Evolutionary conservation across 2,797 vertebrate genomes (phyloP).

Genomic region (Cirrhinus molitorella): DNA sequence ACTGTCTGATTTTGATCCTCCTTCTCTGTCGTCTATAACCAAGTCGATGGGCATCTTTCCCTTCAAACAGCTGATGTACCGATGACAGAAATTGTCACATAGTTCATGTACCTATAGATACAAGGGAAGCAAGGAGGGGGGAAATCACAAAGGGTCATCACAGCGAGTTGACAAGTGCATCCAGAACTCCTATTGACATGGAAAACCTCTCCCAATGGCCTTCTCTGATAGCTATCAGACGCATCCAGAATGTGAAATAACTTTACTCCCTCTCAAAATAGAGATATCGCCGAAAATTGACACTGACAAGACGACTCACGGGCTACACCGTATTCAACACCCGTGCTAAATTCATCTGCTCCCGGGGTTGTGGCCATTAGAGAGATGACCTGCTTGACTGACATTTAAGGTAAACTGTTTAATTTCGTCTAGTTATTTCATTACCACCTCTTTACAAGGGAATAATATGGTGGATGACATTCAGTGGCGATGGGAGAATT

Average conservation of each 20-base stretch:
- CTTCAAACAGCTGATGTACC: constrained; percentile 99
- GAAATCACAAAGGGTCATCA: constrained; percentile 76
- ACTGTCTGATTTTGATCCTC: constrained; percentile 98
- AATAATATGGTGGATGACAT: constrained; percentile 61
- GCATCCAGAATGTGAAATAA: constrained; percentile 84
- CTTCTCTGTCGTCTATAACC: constrained; percentile 99
- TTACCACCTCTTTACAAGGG: constrained; percentile 73
- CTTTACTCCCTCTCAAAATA: constrained; percentile 89
- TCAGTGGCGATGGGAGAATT: constrained; percentile 43
- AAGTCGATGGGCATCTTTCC: constrained; percentile 99
- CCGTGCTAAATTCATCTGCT: constrained; percentile 96
- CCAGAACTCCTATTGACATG: constrained; percentile 76
- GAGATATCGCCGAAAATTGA: constrained; percentile 98
- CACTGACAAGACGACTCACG: constrained; percentile 97
- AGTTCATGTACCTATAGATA: constrained; percentile 94
- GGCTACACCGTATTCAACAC: constrained; percentile 94
- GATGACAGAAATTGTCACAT: constrained; percentile 99
- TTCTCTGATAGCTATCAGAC: constrained; percentile 76
- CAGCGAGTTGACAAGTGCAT: constrained; percentile 83
- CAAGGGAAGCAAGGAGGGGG: constrained; percentile 65
- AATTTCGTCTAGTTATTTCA: constrained; percentile 87
- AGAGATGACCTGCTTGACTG: constrained; percentile 88
- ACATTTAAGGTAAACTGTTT: constrained; percentile 95
- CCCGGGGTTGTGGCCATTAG: constrained; percentile 90
- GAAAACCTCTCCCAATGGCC: constrained; percentile 80